Evolutionary conservation across 2,797 vertebrate species (phyloP).

Genomic region (Gila robusta): DNA sequence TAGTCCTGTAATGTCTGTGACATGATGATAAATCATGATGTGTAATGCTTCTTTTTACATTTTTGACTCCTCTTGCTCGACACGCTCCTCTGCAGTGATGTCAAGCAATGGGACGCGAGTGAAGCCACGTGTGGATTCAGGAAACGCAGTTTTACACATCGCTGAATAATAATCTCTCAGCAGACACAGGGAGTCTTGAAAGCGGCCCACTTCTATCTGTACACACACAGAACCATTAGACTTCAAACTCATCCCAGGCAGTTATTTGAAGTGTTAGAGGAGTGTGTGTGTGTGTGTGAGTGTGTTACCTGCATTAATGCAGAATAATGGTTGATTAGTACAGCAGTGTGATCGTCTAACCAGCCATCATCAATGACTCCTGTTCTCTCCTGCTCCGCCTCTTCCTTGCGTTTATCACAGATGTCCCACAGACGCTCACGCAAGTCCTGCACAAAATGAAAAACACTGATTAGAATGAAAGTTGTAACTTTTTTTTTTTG

Average conservation of each 20-base stretch:
- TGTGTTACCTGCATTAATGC: conserved; percentile 86
- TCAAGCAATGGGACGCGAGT: conserved; percentile 79
- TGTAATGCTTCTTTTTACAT: conserved; percentile 52
- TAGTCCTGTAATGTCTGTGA: neutral
- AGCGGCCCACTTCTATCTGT: conserved; percentile 89
- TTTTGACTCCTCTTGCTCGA: conserved; percentile 40
- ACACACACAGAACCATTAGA: conserved; percentile 39
- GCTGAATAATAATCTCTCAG: conserved; percentile 87
- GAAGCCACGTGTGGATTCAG: conserved; percentile 68
- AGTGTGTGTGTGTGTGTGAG: neutral
- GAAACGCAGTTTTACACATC: conserved; percentile 78
- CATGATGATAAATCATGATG: neutral
- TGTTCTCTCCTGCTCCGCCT: conserved; percentile 81
- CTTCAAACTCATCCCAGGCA: neutral
- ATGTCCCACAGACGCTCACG: conserved; percentile 88
- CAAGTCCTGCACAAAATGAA: conserved; percentile 80
- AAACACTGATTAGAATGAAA: neutral
- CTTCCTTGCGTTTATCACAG: conserved; percentile 84
- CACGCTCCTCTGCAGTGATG: conserved; percentile 57
- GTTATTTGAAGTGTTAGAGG: neutral
- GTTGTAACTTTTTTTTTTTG: neutral
- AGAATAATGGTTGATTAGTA: conserved; percentile 86
- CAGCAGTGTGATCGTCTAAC: conserved; percentile 78
- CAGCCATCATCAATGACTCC: conserved; percentile 81
- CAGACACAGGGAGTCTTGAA: conserved; percentile 84